Evolutionary conservation across 2,888 invertebrate species (phyloP), one percentile per base, ranked within the genome.

Genomic region (Conops quadrifasciatus): DNA sequence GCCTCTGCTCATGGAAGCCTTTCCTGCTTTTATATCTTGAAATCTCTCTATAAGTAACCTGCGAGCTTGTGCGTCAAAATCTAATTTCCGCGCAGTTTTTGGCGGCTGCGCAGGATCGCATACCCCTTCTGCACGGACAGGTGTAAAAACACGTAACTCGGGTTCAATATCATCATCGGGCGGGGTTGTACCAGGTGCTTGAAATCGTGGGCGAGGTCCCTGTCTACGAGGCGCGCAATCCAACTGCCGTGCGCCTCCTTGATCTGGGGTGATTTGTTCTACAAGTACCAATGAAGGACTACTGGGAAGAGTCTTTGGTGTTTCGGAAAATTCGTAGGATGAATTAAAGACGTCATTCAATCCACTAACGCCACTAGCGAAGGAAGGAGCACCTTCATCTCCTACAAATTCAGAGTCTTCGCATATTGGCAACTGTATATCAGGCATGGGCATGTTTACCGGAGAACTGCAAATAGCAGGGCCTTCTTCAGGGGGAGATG

Each of bases 351-450:
- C n/a, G n/a, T n/a, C n/a, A n/a, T n/a, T n/a, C n/a, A n/a, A n/a
- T n/a, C n/a, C n/a, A n/a, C n/a, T n/a, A n/a, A n/a, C 53, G 11
- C 21, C 1, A 58, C 28, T 58, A 1, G 11, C 59, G 60, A 71
- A 71, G 0, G 73, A 73, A 5, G 75, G 76, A 2, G 67, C 68
- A 60, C 67, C 73, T 1, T 73, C 67, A 30, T 77, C 67, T 9
- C 71, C 58, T 28, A 74, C 53, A 26, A 63, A 73, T 2, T 75
- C 76, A n/a, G n/a, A n/a, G n/a, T n/a, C n/a, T n/a, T n/a, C n/a
- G n/a, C n/a, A n/a, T n/a, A n/a, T n/a, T n/a, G n/a, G n/a, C n/a
- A n/a, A n/a, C n/a, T n/a, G n/a, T n/a, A n/a, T n/a, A n/a, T n/a
- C n/a, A n/a, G n/a, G n/a, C n/a, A n/a, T n/a, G n/a, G n/a, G n/a